Percentiles rank a stretch among this genome's conserved stretches.
Evolutionary conservation across 2,797 vertebrate species (phyloP).

Genomic region (Diglossa cyanea): DNA sequence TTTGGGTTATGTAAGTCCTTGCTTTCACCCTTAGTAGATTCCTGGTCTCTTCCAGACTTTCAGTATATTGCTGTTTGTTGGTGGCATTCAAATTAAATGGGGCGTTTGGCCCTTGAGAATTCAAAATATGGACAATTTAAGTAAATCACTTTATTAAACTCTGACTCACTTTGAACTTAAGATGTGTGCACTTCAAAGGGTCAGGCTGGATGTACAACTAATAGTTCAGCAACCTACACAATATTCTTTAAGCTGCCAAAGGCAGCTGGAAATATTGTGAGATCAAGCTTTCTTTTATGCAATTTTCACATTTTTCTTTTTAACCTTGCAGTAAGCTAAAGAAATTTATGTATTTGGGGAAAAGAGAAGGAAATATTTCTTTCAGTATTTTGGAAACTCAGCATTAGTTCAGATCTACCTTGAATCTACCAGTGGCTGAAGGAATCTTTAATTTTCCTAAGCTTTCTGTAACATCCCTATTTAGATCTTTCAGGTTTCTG

Average conservation of each 20-base stretch:
- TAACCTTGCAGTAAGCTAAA: background rate
- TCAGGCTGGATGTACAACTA: background rate
- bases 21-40: background rate
- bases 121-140: constrained; percentile 7
- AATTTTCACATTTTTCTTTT: background rate
- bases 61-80: background rate
- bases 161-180: constrained; percentile 15
- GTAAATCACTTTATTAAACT: constrained; percentile 31
- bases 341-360: background rate
- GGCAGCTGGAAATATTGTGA: background rate
- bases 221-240: background rate
- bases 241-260: constrained; percentile 21
- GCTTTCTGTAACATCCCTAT: background rate
- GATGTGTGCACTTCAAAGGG: background rate
- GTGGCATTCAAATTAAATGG: constrained; percentile 6
- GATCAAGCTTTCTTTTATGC: background rate
- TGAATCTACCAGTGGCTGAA: background rate
- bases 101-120: background rate
- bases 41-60: background rate
- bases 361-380: background rate
- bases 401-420: background rate
- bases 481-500: background rate
- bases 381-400: background rate
- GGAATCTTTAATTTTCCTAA: background rate
- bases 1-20: background rate